Percentiles rank a stretch among this genome's conserved stretches.
These are phyloP conservation scores for Zoroaster sp. DNA, from an alignment of 53 echinoderm and acorn worm genomes.

Conservation along the genomic window DNA sequence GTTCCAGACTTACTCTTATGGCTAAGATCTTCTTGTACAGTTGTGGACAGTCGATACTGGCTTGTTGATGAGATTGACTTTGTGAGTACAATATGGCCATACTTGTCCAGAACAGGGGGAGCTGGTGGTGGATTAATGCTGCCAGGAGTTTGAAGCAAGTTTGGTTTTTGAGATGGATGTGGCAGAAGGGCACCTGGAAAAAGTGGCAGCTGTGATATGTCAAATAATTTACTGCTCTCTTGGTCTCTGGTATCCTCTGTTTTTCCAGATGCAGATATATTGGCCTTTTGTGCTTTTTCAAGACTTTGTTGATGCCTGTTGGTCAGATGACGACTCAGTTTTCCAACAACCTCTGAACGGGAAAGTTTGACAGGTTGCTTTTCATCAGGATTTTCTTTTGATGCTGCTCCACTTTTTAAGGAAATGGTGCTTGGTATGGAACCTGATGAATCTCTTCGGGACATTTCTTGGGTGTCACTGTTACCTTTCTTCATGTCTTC, in stretches of 20 bases:
- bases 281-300: constrained; percentile 46
- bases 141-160: not conserved
- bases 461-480: not conserved
- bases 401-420: constrained; percentile 1
- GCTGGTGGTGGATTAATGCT: constrained; percentile 38
- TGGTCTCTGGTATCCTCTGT: not conserved
- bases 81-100: constrained; percentile 72
- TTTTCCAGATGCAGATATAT: not conserved
- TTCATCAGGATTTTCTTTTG: constrained; percentile 34
- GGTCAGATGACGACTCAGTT: constrained; percentile 89
- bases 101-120: constrained; percentile 82
- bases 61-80: constrained; percentile 48
- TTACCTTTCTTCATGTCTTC: constrained; percentile 6
- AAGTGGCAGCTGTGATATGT: constrained; percentile 62
- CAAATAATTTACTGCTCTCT: constrained; percentile 20
- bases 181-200: constrained; percentile 32
- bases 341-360: constrained; percentile 95
- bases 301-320: constrained; percentile 78
- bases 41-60: constrained; percentile 82
- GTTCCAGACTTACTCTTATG: not conserved
- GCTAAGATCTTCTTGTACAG: constrained; percentile 21
- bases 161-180: constrained; percentile 17
- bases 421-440: constrained; percentile 13
- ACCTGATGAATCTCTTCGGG: constrained; percentile 34
- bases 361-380: constrained; percentile 75